Base-by-base conservation (phyloP, 2,888 invertebrate genomes). In the Clusia tigrina region DNA sequence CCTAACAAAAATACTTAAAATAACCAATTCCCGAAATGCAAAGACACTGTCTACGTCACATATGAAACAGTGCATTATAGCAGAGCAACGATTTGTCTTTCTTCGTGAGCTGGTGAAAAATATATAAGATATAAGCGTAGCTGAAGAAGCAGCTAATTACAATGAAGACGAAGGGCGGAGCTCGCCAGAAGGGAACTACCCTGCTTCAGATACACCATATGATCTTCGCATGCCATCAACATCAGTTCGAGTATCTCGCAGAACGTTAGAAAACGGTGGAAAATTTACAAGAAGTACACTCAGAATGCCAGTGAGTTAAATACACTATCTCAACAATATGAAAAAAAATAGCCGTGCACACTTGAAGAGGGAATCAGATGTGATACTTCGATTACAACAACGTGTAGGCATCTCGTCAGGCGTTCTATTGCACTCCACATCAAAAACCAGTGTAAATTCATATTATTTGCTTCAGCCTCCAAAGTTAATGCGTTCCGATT, bases 21-120 rank as follows among this genome's bases (percentile, higher is more conserved):
- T 95, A 71, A 96, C 97, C 1, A 87, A 89, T 79, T 88, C 91
- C 59, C 89, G 93, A 74, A 95, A 94, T 86, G 96, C 97, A 18
- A 95, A 95, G 85, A 98, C 97, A 0, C 86, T 98, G 42, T 95
- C 95, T 74, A 93, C 96, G 48, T 92, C 94, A 54, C 98, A 98
- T 80, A 92, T 98, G 90, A 97, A 97, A 84, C 96, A 96, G 77
- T 96, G 96, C 79, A 96, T 98, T 72, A 86, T 94, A 74, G 90
- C 92, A 0, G 96, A 97, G 82, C 91, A 90, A 71, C 88, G 95
- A 63, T 97, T 97, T 82, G 95, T 96, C 83, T 98, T 98, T 85
- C 85, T 98, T 23, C 90, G 92, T 77, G 96, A 97, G 81, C 86
- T 97, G 80, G 94, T 95, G 0, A 77, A 81, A 60, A 83, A 81